Conservation (phyloP, 2,888 invertebrate genomes). For the Plebejus argus region DNA sequence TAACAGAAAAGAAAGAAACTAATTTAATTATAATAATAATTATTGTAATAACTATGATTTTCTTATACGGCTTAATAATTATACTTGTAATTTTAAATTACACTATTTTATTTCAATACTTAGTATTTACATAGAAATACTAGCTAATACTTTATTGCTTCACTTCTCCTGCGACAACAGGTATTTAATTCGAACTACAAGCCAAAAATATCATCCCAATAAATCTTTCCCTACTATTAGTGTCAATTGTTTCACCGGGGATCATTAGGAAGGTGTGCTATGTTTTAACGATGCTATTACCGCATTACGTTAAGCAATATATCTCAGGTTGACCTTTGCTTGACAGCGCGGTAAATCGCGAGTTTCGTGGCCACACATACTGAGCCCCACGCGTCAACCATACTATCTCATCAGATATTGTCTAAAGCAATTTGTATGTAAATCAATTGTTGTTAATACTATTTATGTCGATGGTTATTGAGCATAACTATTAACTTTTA, state of each 20-base stretch:
- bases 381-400: conserved; percentile 71
- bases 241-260: conserved; percentile 6
- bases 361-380: conserved; percentile 50
- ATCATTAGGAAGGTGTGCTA: conserved; percentile 24
- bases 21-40: too few species aligned
- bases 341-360: conserved; percentile 43
- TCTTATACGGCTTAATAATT: too few species aligned
- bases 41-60: too few species aligned
- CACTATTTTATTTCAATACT: not conserved
- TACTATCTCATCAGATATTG: conserved; percentile 79
- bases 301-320: conserved; percentile 32
- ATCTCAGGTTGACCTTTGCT: conserved; percentile 31
- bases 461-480: conserved; percentile 79
- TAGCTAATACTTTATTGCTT: not conserved
- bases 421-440: conserved; percentile 81
- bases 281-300: conserved; percentile 36
- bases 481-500: conserved; percentile 73
- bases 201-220: conserved; percentile 6
- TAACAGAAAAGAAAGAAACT: too few species aligned
- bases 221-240: conserved; percentile 23
- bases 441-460: conserved; percentile 81
- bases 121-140: not conserved
- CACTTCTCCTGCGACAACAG: not conserved
- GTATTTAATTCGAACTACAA: not conserved
- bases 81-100: too few species aligned